These are phyloP conservation scores for Drosophila mayaguana DNA, from an alignment of 2,888 invertebrate species.

Conservation along the genomic window DNA sequence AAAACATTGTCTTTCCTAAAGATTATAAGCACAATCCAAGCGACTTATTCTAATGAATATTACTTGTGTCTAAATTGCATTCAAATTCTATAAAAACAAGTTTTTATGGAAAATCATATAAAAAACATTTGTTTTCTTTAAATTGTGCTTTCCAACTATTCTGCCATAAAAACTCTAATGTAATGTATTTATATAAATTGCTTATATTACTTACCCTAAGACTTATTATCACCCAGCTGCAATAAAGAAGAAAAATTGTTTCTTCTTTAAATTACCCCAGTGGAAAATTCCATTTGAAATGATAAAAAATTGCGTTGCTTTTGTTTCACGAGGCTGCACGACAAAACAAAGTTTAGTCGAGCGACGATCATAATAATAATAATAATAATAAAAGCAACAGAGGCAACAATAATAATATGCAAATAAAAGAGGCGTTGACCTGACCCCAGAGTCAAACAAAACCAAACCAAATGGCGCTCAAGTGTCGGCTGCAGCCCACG, in stretches of 20 bases:
- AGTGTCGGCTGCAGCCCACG: conserved; percentile 39
- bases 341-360: conserved; percentile 21
- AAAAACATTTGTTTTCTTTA: no score
- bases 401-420: conserved; percentile 27
- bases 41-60: no score
- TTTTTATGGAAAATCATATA: no score
- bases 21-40: no score
- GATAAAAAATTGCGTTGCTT: not conserved
- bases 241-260: not conserved
- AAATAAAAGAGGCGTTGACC: conserved; percentile 62
- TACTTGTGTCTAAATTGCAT: no score
- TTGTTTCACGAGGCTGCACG: not conserved
- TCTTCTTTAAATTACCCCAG: not conserved
- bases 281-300: conserved; percentile 9
- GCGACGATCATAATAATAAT: conserved; percentile 9
- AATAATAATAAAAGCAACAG: conserved; percentile 17
- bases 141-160: no score
- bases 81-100: no score
- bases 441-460: conserved; percentile 43
- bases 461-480: conserved; percentile 17
- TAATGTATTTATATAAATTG: not conserved
- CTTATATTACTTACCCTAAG: not conserved
- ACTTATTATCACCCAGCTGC: not conserved
- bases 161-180: not conserved
- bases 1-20: no score